phyloP scores from a whole-genome alignment of 1,140 invertebrate species.

The Papilio aristodemus region DNA sequence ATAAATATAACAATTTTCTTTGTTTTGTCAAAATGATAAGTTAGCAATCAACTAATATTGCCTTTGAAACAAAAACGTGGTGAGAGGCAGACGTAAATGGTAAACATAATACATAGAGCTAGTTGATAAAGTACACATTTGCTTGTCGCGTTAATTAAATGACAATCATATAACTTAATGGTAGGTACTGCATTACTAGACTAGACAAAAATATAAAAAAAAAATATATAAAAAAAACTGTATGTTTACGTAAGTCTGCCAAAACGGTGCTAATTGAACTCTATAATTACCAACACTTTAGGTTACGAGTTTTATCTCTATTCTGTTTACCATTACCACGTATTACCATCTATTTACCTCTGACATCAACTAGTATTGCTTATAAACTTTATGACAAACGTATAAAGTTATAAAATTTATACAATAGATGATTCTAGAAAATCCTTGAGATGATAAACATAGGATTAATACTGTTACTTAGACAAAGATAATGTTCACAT shows the following conservation, averaged over 20 bases:
- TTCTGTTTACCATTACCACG: too few species aligned
- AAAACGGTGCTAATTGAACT: too few species aligned
- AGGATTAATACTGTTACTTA: background rate
- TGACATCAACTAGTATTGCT: background rate
- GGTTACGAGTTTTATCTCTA: too few species aligned
- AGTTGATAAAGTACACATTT: background rate
- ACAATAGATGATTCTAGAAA: slow-evolving; percentile 13
- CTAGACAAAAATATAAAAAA: too few species aligned
- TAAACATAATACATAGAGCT: background rate
- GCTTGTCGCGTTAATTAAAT: too few species aligned
- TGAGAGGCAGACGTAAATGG: background rate
- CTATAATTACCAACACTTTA: too few species aligned
- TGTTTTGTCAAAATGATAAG: slow-evolving; percentile 1
- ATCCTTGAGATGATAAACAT: background rate
- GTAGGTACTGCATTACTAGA: too few species aligned
- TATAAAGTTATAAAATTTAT: background rate
- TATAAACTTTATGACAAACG: background rate
- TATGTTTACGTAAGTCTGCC: too few species aligned
- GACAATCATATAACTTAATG: too few species aligned
- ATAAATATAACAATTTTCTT: slow-evolving; percentile 13
- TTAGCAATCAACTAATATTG: slow-evolving; percentile 2
- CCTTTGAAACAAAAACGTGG: background rate
- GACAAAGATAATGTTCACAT: background rate
- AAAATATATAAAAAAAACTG: too few species aligned
- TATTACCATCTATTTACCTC: too few species aligned